phyloP scores from a whole-genome alignment of 2,113 vertebrate genomes.

The Silurus glanis region DNA sequence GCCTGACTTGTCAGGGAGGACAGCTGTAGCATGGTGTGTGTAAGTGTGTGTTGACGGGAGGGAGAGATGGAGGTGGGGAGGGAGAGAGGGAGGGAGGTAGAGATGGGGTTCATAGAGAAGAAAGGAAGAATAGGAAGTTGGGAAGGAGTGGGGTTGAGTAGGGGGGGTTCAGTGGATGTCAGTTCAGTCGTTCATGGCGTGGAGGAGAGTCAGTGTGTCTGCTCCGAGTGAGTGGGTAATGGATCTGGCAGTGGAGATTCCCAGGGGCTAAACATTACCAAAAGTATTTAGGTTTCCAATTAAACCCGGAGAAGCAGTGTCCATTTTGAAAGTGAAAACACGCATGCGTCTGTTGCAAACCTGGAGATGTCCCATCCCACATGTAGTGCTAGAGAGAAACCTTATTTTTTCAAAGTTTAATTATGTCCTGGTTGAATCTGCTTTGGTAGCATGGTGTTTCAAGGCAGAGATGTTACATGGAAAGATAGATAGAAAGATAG shows the following conservation, averaged over 20 bases:
- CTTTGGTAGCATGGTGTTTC: conserved; percentile 71
- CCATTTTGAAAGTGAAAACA: conserved; percentile 52
- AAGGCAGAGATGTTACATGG: conserved; percentile 49
- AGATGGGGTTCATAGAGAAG: conserved; percentile 13
- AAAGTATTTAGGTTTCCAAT: conserved; percentile 98
- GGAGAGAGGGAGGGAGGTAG: conserved; percentile 54
- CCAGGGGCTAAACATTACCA: conserved; percentile 85
- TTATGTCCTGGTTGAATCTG: conserved; percentile 79
- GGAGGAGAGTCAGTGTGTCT: conserved; percentile 89
- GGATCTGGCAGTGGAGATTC: conserved; percentile 90
- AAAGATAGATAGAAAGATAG: conserved; percentile 5
- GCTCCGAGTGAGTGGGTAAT: conserved; percentile 85
- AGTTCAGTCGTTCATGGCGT: conserved; percentile 87
- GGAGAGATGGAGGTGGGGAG: neutral
- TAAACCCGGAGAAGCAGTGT: conserved; percentile 79
- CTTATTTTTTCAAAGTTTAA: conserved; percentile 95
- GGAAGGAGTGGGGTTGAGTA: neutral
- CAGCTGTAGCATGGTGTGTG: conserved; percentile 82
- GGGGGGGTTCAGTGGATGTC: conserved; percentile 69
- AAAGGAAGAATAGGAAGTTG: neutral
- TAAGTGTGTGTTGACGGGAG: conserved; percentile 17
- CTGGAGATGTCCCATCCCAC: neutral
- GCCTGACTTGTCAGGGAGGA: conserved; percentile 83
- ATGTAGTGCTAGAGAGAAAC: conserved; percentile 36
- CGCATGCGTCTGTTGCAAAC: conserved; percentile 50